These are phyloP conservation scores for Philaethria dido DNA, from an alignment of 2,888 invertebrate species.

Conservation along the genomic window DNA sequence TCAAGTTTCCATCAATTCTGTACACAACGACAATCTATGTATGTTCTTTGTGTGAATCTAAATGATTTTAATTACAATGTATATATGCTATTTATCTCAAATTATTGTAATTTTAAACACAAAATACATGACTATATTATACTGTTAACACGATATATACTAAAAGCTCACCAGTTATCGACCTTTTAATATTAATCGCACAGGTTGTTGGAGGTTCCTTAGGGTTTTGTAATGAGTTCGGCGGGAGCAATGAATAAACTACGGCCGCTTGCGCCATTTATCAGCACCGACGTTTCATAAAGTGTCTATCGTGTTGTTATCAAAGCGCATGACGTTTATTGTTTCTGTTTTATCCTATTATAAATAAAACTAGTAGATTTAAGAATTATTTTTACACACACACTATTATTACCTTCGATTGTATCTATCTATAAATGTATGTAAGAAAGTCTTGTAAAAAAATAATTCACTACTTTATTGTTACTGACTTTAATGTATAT, in stretches of 20 bases:
- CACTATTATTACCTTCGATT: too few relatives aligned
- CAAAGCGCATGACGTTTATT: constrained; percentile 73
- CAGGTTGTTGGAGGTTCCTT: constrained; percentile 24
- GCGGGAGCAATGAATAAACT: constrained; percentile 36
- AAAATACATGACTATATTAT: not conserved
- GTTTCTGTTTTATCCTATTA: constrained; percentile 57
- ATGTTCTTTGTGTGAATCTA: too few relatives aligned
- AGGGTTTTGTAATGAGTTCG: constrained; percentile 33
- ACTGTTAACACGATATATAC: not conserved
- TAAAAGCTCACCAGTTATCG: constrained; percentile 12
- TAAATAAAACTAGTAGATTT: too few relatives aligned
- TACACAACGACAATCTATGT: too few relatives aligned
- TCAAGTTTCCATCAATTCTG: too few relatives aligned
- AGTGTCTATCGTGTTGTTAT: constrained; percentile 76
- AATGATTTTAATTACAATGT: too few relatives aligned
- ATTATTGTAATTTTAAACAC: not conserved
- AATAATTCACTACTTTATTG: too few relatives aligned
- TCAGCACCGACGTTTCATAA: constrained; percentile 70
- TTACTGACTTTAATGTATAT: too few relatives aligned
- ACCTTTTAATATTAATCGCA: constrained; percentile 22
- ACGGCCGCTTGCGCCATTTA: constrained; percentile 60
- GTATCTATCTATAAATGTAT: too few relatives aligned
- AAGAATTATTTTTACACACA: too few relatives aligned
- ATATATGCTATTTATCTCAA: too few relatives aligned
- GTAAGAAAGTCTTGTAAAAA: too few relatives aligned